Evolutionary conservation across 2,888 invertebrate genomes (phyloP).

Genomic region (Meteorus colon): DNA sequence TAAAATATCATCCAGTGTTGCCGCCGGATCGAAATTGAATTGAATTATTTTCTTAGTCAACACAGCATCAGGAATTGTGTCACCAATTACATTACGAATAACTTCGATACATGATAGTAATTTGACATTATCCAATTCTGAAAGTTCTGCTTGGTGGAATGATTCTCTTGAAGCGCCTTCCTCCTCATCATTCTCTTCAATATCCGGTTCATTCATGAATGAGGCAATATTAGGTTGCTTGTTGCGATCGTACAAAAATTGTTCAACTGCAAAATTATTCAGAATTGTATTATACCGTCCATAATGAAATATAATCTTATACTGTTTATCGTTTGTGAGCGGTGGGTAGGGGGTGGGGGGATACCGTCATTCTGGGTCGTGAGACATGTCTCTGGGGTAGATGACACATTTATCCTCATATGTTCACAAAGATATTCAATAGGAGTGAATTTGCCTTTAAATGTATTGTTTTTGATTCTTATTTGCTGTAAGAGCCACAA

Average conservation of each 20-base stretch:
- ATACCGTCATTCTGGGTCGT: too few relatives aligned
- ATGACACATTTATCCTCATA: too few relatives aligned
- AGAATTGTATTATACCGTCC: not conserved
- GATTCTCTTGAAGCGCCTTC: constrained; percentile 74
- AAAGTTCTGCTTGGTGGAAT: constrained; percentile 75
- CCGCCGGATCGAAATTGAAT: constrained; percentile 83
- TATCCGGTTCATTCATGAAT: constrained; percentile 82
- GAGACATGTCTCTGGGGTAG: too few relatives aligned
- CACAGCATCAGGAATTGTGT: constrained; percentile 82
- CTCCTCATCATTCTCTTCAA: constrained; percentile 83
- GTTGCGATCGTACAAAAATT: constrained; percentile 90
- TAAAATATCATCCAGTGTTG: constrained; percentile 84
- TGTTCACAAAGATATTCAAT: too few relatives aligned
- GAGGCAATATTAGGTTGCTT: constrained; percentile 83
- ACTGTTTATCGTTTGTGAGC: too few relatives aligned
- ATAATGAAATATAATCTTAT: not conserved
- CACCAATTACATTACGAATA: constrained; percentile 86
- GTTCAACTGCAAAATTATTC: constrained; percentile 74
- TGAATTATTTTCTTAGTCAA: constrained; percentile 83
- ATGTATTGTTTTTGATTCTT: too few relatives aligned
- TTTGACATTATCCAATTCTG: constrained; percentile 82
- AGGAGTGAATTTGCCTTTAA: too few relatives aligned
- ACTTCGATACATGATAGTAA: constrained; percentile 90
- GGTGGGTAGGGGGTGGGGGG: too few relatives aligned
- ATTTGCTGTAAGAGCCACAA: too few relatives aligned